A percentile compares a stretch with the other conserved stretches of the same genome.
phyloP scores from a whole-genome alignment of 2,797 vertebrate genomes.

The Nyctalus aviator region DNA sequence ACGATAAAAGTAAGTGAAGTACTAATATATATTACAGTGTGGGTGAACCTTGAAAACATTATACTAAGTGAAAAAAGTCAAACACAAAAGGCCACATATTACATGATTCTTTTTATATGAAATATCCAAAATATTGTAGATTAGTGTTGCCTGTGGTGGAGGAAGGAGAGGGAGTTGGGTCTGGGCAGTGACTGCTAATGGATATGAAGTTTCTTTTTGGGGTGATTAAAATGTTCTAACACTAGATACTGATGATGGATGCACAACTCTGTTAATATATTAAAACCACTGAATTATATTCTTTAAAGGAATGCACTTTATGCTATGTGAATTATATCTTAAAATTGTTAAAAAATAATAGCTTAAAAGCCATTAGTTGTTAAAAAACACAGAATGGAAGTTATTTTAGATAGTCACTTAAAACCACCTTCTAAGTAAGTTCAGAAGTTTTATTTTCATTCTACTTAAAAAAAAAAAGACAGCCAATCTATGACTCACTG shows the following conservation, averaged over 20 bases:
- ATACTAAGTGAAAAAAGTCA: neutral
- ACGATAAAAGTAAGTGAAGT: neutral
- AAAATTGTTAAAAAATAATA: slow-evolving; percentile 17
- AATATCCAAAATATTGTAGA: neutral
- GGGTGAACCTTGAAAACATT: neutral
- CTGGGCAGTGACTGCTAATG: neutral
- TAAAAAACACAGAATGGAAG: neutral
- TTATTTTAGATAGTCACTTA: slow-evolving; percentile 30
- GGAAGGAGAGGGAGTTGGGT: neutral
- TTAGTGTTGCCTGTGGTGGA: neutral
- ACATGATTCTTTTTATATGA: neutral
- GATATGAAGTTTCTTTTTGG: neutral
- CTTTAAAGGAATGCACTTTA: neutral
- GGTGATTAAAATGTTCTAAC: slow-evolving; percentile 4
- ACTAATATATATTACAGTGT: neutral
- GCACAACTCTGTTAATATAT: neutral
- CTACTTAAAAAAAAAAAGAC: neutral
- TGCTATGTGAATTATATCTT: neutral
- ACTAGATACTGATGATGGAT: neutral
- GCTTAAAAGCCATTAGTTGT: neutral
- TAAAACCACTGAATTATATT: neutral
- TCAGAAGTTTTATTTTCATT: slow-evolving; percentile 5
- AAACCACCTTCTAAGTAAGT: neutral
- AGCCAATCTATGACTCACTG: neutral
- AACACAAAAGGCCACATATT: neutral